Conservation (phyloP, 1,140 invertebrate species). For the Lepidurus packardi region DNA sequence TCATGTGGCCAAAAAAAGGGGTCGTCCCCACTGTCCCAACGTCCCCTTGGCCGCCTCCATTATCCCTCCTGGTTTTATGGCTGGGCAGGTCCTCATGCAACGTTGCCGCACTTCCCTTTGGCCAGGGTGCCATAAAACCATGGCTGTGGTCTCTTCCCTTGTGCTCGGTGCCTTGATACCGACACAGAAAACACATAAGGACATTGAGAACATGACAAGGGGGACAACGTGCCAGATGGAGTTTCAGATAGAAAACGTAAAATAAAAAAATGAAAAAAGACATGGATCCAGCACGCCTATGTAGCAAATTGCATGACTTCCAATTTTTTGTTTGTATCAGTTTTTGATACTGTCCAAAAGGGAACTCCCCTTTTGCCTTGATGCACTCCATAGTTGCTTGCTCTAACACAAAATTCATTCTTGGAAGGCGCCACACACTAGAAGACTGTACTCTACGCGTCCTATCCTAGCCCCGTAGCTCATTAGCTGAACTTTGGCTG, state of each 20-base stretch:
- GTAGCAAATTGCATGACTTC: conserved; percentile 14
- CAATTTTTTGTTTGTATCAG: background rate
- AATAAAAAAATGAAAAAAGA: background rate
- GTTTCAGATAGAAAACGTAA: background rate
- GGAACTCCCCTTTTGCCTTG: background rate
- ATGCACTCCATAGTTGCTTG: no score
- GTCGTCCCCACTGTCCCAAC: background rate
- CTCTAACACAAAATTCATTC: no score
- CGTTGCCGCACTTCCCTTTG: conserved; percentile 20
- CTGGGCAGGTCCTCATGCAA: conserved; percentile 17
- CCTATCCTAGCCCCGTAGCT: no score
- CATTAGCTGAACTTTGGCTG: no score
- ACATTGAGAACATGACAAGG: conserved; percentile 21
- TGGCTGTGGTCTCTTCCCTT: conserved; percentile 17
- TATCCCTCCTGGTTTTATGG: conserved; percentile 19
- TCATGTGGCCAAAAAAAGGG: background rate
- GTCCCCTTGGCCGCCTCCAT: background rate
- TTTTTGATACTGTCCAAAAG: background rate
- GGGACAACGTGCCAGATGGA: conserved; percentile 20
- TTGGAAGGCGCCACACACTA: no score
- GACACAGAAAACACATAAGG: conserved; percentile 15
- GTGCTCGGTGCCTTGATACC: conserved; percentile 16
- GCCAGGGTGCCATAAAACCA: conserved; percentile 20
- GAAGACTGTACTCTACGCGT: no score
- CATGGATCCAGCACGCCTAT: conserved; percentile 2